Conservation (phyloP, 2,888 invertebrate species). For the Noctua janthina region DNA sequence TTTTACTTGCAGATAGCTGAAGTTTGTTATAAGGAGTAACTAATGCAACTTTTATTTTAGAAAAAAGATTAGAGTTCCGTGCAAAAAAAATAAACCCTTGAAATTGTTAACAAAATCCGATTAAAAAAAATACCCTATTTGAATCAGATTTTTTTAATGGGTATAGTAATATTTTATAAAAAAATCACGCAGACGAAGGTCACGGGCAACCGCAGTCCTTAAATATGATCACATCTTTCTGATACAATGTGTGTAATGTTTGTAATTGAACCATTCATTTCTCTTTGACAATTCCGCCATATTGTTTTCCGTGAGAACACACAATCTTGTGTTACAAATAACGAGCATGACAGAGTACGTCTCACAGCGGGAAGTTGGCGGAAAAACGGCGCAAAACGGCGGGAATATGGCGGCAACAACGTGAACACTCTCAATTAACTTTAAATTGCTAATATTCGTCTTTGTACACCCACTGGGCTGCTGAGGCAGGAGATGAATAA, state of each 20-base stretch:
- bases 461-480: conserved; percentile 11
- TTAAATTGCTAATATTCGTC: conserved; percentile 41
- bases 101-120: too few species aligned
- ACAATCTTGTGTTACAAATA: conserved; percentile 21
- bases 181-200: too few species aligned
- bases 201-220: too few species aligned
- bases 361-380: conserved; percentile 17
- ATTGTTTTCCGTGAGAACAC: conserved; percentile 6
- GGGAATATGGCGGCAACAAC: background rate
- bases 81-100: too few species aligned
- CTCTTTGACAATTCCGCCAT: conserved; percentile 1
- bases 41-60: too few species aligned
- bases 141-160: too few species aligned
- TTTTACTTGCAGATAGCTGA: too few species aligned
- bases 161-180: too few species aligned
- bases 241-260: background rate
- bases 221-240: background rate
- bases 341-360: background rate
- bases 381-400: background rate
- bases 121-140: too few species aligned
- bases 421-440: conserved; percentile 39
- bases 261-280: conserved; percentile 1
- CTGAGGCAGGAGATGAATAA: conserved; percentile 28
- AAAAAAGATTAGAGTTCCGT: too few species aligned
- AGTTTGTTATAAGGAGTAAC: too few species aligned